Evolutionary conservation across 2,888 invertebrate species (phyloP), one percentile per base, ranked within the genome.

Genomic region (Pseudanteris insignis): DNA sequence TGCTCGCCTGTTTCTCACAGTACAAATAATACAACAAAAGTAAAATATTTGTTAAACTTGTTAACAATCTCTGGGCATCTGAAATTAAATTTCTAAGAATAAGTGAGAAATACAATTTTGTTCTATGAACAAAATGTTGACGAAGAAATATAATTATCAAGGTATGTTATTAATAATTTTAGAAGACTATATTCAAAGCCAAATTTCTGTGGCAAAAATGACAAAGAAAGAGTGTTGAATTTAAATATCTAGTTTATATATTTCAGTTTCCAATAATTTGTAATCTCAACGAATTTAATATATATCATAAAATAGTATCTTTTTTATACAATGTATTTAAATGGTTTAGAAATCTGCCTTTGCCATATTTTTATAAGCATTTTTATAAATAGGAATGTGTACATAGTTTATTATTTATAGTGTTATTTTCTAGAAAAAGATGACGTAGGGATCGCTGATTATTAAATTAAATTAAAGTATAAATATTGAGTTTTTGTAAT

Each of bases 311-410:
- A n/a, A n/a, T n/a, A n/a, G n/a, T n/a, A n/a, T n/a, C n/a, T n/a
- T n/a, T n/a, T n/a, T n/a, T n/a, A n/a, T n/a, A n/a, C n/a, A n/a
- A n/a, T n/a, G n/a, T 15, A 32, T 43, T 30, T 32, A n/a, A 43
- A 32, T 12, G 11, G 34, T 6, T n/a, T 1, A 12, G 13, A 2
- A 13, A 47, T 29, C 29, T 14, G 29, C 36, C 37, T 36, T 30
- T 15, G 25, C 11, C 29, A 37, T 37, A 47, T 47, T 47, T 47
- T 47, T 47, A 25, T 48, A 48, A 48, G 48, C 48, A 38, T 48
- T 48, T 48, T 30, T 48, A 48, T 32, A 14, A 8, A 37, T 38
- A 15, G 30, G 32, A 34, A 26, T 8, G 33, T 48, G 48, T 48
- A 48, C 21, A 48, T 48, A 48, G 10, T 15, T 32, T 44, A 8